These are phyloP conservation scores for Centroberyx gerrardi DNA, from an alignment of 2,797 vertebrate species.

Conservation along the genomic window DNA sequence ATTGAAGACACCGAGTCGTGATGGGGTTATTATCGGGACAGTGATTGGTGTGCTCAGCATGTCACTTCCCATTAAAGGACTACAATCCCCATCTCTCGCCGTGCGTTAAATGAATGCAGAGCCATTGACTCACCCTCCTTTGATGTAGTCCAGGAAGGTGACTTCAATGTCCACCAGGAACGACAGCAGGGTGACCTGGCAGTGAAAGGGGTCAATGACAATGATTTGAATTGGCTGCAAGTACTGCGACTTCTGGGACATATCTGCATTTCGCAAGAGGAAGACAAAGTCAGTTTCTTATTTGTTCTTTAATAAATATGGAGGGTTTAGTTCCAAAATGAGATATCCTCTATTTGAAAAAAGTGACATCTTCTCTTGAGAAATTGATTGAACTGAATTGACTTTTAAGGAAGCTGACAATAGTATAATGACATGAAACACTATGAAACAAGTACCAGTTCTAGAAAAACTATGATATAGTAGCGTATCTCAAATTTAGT, in stretches of 20 bases:
- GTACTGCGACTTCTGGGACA: too few species aligned
- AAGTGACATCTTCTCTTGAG: too few species aligned
- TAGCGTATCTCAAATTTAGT: neutral
- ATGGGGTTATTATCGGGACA: constrained; percentile 46
- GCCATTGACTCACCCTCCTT: constrained; percentile 93
- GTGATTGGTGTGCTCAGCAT: constrained; percentile 35
- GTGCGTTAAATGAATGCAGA: neutral
- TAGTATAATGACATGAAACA: neutral
- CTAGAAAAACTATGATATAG: neutral
- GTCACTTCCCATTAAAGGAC: constrained; percentile 55
- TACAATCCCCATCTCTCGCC: constrained; percentile 25
- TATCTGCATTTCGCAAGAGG: too few species aligned
- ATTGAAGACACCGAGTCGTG: constrained; percentile 46
- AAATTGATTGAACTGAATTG: too few species aligned
- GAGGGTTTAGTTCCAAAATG: too few species aligned
- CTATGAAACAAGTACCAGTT: neutral
- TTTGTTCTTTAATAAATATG: too few species aligned
- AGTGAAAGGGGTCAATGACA: constrained; percentile 29
- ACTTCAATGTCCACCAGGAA: constrained; percentile 97
- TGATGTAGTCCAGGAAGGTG: constrained; percentile 99
- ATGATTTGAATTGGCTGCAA: neutral
- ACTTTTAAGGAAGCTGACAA: too few species aligned
- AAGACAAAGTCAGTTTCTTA: too few species aligned
- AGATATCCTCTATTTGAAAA: too few species aligned
- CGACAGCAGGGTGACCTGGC: constrained; percentile 96